phyloP scores from a whole-genome alignment of 2,797 vertebrate species.

The Enteromius fasciolatus region DNA sequence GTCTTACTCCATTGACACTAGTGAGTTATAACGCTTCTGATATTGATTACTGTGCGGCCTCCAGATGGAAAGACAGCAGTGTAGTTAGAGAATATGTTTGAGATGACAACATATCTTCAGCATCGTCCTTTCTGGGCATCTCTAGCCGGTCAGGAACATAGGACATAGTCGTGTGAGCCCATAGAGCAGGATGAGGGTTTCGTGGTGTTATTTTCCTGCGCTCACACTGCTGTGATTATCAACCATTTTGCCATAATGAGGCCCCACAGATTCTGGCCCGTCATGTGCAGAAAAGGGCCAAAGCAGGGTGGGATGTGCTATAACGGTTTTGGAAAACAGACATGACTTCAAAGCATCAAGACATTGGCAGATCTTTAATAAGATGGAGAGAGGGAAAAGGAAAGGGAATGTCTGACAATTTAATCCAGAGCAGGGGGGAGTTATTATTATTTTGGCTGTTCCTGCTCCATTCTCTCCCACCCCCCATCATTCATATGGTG shows the following conservation, averaged over 20 bases:
- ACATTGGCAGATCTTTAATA: constrained; percentile 64
- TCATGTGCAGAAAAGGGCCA: constrained; percentile 39
- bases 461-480: constrained; percentile 6
- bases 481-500: constrained; percentile 41
- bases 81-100: neutral
- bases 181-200: constrained; percentile 35
- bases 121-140: neutral
- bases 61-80: constrained; percentile 15
- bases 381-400: constrained; percentile 66
- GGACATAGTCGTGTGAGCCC: constrained; percentile 31
- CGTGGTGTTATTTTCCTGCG: constrained; percentile 34
- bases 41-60: constrained; percentile 16
- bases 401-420: constrained; percentile 59
- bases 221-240: constrained; percentile 56
- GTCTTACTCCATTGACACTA: constrained; percentile 16
- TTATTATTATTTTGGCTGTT: constrained; percentile 49
- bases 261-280: constrained; percentile 52
- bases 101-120: constrained; percentile 5
- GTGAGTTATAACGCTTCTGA: constrained; percentile 12
- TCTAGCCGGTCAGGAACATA: constrained; percentile 2
- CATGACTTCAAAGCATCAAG: constrained; percentile 71
- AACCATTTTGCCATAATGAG: constrained; percentile 55
- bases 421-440: constrained; percentile 54
- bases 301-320: constrained; percentile 52
- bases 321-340: constrained; percentile 65